phyloP scores from a whole-genome alignment of 1,140 invertebrate species.

The Plodia interpunctella region DNA sequence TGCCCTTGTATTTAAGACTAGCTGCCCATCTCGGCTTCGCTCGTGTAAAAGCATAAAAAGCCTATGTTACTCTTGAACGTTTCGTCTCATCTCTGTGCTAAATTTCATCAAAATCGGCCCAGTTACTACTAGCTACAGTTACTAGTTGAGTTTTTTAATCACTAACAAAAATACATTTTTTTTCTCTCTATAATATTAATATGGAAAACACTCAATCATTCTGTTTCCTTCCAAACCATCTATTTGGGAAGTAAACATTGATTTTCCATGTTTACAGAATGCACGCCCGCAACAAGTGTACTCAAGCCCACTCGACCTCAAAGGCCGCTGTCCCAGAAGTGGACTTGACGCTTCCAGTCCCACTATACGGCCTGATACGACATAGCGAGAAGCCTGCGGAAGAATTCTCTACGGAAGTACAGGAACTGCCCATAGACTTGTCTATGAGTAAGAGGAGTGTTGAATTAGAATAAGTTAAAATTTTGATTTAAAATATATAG shows the following conservation, averaged over 20 bases:
- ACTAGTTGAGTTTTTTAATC: too few species aligned
- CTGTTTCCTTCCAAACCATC: too few species aligned
- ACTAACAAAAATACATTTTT: too few species aligned
- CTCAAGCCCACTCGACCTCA: slow-evolving; percentile 12
- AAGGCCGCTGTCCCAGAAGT: background rate
- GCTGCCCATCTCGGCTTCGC: too few species aligned
- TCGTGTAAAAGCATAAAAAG: too few species aligned
- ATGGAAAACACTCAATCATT: background rate
- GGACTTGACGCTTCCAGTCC: slow-evolving; percentile 20
- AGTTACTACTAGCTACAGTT: too few species aligned
- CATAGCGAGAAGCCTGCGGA: slow-evolving; percentile 18
- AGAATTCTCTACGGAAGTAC: background rate
- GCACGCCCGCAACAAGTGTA: slow-evolving; percentile 33
- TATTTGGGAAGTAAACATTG: background rate
- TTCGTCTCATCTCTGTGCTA: too few species aligned
- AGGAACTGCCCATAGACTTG: slow-evolving; percentile 51
- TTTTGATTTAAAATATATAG: background rate
- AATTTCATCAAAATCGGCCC: too few species aligned
- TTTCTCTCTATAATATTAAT: too few species aligned
- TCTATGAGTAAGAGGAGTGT: slow-evolving; percentile 37
- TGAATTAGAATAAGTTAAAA: background rate
- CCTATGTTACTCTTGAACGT: too few species aligned
- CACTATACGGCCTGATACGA: slow-evolving; percentile 47
- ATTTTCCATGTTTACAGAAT: slow-evolving; percentile 23
- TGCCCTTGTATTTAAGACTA: too few species aligned